A percentile compares a stretch with the other conserved stretches of the same genome.
Conservation (phyloP, 1,140 invertebrate genomes). For the Cotesia vestalis region DNA sequence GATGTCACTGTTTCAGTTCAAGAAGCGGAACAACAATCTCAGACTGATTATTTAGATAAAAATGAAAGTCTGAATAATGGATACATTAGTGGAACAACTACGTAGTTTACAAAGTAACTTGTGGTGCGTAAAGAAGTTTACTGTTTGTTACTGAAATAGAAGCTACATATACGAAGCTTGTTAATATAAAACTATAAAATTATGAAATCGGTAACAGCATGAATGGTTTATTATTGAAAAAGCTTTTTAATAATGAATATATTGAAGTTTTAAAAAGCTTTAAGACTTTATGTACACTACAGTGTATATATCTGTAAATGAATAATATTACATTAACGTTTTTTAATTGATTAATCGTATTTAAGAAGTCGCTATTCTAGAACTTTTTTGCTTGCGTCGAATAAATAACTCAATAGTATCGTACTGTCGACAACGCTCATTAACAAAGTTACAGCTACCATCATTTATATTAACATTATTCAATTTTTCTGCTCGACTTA, state of each 20-base stretch:
- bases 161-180: constrained; percentile 16
- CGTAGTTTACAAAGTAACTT: constrained; percentile 48
- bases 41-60: constrained; percentile 47
- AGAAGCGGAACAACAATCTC: constrained; percentile 36
- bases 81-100: constrained; percentile 58
- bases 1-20: constrained; percentile 43
- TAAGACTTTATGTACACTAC: constrained; percentile 8
- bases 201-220: not conserved
- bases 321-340: constrained; percentile 3
- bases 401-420: not conserved
- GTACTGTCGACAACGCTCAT: too few relatives aligned
- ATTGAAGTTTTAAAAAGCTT: constrained; percentile 3
- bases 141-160: constrained; percentile 6
- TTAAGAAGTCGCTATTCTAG: not conserved
- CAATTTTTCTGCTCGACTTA: too few relatives aligned
- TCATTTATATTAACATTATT: too few relatives aligned
- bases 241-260: constrained; percentile 5
- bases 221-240: constrained; percentile 15
- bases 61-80: constrained; percentile 60
- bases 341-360: constrained; percentile 14
- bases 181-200: constrained; percentile 5
- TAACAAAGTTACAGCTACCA: too few relatives aligned
- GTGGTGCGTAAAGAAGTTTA: constrained; percentile 1
- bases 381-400: constrained; percentile 3
- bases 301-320: constrained; percentile 7